Percentiles rank a stretch among this genome's conserved stretches.
These are phyloP conservation scores for Enteromius paludinosus DNA, from an alignment of 2,797 vertebrate species.

Conservation along the genomic window DNA sequence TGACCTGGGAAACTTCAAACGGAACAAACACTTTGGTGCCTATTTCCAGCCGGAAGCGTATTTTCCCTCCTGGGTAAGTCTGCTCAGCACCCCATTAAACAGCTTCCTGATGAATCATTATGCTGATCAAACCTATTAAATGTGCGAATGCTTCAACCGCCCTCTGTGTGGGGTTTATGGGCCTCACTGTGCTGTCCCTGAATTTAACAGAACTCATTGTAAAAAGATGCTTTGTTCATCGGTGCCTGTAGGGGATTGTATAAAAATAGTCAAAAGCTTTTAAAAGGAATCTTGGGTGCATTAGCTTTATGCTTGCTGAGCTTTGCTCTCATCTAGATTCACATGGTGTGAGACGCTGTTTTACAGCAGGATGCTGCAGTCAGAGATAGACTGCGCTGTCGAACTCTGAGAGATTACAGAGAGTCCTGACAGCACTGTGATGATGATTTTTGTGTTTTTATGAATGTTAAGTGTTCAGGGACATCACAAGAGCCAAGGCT, in stretches of 20 bases:
- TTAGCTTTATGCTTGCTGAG: constrained; percentile 20
- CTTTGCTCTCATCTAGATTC: constrained; percentile 19
- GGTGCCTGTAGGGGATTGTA: neutral
- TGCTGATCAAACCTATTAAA: constrained; percentile 27
- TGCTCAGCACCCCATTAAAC: constrained; percentile 29
- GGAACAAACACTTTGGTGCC: constrained; percentile 94
- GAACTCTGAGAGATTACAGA: neutral
- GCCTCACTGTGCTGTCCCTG: neutral
- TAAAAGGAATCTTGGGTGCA: constrained; percentile 25
- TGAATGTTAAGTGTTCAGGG: neutral
- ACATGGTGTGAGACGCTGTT: neutral
- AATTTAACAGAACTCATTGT: neutral
- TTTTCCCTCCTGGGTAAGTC: constrained; percentile 94
- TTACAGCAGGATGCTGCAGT: constrained; percentile 12
- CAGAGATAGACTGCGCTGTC: neutral
- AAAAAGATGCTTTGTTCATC: neutral
- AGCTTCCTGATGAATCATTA: constrained; percentile 10
- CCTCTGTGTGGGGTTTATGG: constrained; percentile 31
- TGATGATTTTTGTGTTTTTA: neutral
- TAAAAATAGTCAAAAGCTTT: constrained; percentile 22
- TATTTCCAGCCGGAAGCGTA: constrained; percentile 98
- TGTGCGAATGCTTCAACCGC: neutral
- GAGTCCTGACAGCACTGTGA: neutral
- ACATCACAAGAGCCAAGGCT: neutral
- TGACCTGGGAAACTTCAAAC: constrained; percentile 96